Evolutionary conservation across 92 coral and sea anemone species (phyloP).

Genomic region (Porites rus): DNA sequence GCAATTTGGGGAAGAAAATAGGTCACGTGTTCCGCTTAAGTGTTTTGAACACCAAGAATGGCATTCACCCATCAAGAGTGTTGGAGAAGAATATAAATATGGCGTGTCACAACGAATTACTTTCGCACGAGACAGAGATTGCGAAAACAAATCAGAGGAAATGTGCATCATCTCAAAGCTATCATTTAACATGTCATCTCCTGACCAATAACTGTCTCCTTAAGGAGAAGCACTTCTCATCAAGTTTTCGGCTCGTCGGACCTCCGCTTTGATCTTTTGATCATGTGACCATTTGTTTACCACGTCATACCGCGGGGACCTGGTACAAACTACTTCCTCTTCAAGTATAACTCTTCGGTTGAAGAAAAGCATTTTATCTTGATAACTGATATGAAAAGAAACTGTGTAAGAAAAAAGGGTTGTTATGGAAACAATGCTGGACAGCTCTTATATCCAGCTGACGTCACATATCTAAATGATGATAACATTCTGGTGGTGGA

Average conservation of each 20-base stretch:
- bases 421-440: too few relatives aligned
- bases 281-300: neutral
- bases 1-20: neutral
- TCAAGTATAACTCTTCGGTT: too few relatives aligned
- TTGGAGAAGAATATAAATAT: neutral
- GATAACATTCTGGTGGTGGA: too few relatives aligned
- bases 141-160: constrained; percentile 14
- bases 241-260: neutral
- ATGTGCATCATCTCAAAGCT: neutral
- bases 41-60: neutral
- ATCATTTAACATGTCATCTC: neutral
- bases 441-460: too few relatives aligned
- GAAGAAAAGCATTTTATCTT: too few relatives aligned
- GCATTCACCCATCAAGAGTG: neutral
- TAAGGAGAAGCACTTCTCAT: too few relatives aligned
- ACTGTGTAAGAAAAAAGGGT: too few relatives aligned
- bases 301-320: too few relatives aligned
- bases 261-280: neutral
- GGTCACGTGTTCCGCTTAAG: neutral
- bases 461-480: too few relatives aligned
- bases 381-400: too few relatives aligned
- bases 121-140: neutral
- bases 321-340: too few relatives aligned
- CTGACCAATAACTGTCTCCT: neutral
- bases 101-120: neutral